These are phyloP conservation scores for Hyles euphorbiae DNA, from an alignment of 1,140 invertebrate genomes.

Conservation along the genomic window DNA sequence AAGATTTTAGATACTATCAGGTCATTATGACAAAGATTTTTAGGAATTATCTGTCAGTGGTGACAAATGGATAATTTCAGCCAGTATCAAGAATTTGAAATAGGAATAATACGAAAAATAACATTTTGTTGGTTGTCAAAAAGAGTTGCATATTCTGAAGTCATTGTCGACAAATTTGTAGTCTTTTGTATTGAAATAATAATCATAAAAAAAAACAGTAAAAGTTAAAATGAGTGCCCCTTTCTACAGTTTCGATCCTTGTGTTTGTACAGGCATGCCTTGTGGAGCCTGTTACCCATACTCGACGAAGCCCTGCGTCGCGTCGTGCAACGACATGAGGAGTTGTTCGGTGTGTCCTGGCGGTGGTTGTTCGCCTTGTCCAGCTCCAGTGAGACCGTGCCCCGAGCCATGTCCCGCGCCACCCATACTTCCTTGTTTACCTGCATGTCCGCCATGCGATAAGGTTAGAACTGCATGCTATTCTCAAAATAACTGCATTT, in stretches of 20 bases:
- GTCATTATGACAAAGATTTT: neutral
- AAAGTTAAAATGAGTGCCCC: conserved; percentile 53
- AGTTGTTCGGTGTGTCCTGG: conserved; percentile 55
- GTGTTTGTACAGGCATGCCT: conserved; percentile 48
- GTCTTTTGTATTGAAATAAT: conserved; percentile 11
- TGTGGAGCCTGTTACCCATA: conserved; percentile 60
- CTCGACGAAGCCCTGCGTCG: conserved; percentile 49
- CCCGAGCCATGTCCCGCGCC: conserved; percentile 42
- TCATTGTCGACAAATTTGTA: neutral
- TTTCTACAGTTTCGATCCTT: conserved; percentile 60
- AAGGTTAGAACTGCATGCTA: conserved; percentile 33
- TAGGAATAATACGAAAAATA: conserved; percentile 15
- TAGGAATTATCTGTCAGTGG: too few species aligned
- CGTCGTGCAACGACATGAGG: conserved; percentile 41
- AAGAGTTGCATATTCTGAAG: too few species aligned
- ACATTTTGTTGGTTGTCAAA: conserved; percentile 9
- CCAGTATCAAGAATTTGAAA: neutral
- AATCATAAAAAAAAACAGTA: conserved; percentile 27
- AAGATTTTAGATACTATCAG: neutral
- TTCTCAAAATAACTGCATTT: too few species aligned
- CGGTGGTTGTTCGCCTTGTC: conserved; percentile 58
- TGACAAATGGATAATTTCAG: conserved; percentile 4
- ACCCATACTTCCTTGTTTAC: conserved; percentile 52
- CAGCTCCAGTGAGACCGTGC: conserved; percentile 57
- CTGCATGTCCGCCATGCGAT: conserved; percentile 57